A percentile compares a stretch with the other conserved stretches of the same genome.
Evolutionary conservation across 2,888 invertebrate genomes (phyloP).

Genomic region (Abrostola triplasia): DNA sequence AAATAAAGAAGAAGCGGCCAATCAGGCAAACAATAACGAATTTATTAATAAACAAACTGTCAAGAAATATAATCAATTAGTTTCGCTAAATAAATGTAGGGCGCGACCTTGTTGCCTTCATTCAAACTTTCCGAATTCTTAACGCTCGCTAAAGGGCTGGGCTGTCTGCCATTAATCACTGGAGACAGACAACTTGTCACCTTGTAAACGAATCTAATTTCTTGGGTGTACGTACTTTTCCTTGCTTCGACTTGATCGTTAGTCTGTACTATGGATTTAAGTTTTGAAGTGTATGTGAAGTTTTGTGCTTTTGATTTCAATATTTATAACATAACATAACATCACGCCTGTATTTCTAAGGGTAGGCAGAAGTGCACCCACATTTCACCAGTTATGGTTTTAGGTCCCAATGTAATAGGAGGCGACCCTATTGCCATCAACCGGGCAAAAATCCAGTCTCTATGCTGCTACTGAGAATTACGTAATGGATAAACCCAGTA

Average conservation of each 20-base stretch:
- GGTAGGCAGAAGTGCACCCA: too few relatives aligned
- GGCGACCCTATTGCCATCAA: too few relatives aligned
- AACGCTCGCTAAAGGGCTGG: slow-evolving; percentile 43
- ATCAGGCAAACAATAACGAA: background rate
- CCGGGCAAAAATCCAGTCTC: too few relatives aligned
- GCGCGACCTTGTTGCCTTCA: slow-evolving; percentile 36
- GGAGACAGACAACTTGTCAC: slow-evolving; percentile 55
- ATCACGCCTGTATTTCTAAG: too few relatives aligned
- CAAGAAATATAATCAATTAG: slow-evolving; percentile 52
- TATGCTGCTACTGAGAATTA: too few relatives aligned
- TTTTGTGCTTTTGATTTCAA: background rate
- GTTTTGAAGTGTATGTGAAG: background rate
- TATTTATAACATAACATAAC: too few relatives aligned
- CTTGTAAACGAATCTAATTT: slow-evolving; percentile 52
- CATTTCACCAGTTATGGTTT: too few relatives aligned
- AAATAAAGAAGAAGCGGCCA: too few relatives aligned
- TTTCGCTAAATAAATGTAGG: slow-evolving; percentile 44
- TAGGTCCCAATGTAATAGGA: too few relatives aligned
- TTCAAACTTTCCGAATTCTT: slow-evolving; percentile 44
- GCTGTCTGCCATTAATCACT: slow-evolving; percentile 57
- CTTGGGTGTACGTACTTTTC: slow-evolving; percentile 27
- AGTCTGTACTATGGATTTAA: background rate
- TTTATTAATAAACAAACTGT: slow-evolving; percentile 37
- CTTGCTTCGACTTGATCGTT: background rate
- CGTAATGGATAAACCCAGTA: too few relatives aligned